A percentile compares a stretch with the other conserved stretches of the same genome.
Conservation (phyloP, 2,113 vertebrate genomes). For the Centropus bengalensis region DNA sequence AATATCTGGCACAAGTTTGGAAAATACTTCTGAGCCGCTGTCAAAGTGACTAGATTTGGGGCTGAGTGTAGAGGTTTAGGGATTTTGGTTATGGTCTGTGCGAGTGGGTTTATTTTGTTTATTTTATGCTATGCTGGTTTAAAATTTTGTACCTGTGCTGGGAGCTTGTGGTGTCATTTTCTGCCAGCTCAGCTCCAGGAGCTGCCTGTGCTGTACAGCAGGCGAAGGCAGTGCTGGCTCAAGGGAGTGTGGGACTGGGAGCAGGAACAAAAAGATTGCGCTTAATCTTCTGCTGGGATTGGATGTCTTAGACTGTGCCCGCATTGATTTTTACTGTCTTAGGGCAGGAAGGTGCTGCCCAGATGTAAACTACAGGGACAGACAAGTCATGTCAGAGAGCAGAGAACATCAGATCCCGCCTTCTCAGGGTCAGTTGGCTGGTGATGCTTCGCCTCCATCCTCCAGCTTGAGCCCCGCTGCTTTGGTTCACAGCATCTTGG, state of each 20-base stretch:
- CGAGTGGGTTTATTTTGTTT: neutral
- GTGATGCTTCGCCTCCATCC: neutral
- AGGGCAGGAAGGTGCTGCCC: neutral
- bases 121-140: neutral
- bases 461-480: accelerated
- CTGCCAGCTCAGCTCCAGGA: neutral
- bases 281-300: neutral
- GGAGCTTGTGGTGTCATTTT: neutral
- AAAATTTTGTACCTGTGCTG: neutral
- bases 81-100: neutral
- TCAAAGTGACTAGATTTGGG: neutral
- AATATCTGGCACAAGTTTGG: neutral
- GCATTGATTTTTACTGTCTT: neutral
- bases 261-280: neutral
- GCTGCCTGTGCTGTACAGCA: neutral
- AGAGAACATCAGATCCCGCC: accelerated
- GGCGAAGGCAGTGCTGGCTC: accelerated
- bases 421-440: accelerated
- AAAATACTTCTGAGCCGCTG: neutral
- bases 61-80: neutral
- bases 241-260: accelerated
- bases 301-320: neutral
- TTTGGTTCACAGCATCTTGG: neutral
- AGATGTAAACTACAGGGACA: neutral
- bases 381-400: accelerated